Evolutionary conservation across 2,113 vertebrate species (phyloP).

Genomic region (Callopanchax toddi): DNA sequence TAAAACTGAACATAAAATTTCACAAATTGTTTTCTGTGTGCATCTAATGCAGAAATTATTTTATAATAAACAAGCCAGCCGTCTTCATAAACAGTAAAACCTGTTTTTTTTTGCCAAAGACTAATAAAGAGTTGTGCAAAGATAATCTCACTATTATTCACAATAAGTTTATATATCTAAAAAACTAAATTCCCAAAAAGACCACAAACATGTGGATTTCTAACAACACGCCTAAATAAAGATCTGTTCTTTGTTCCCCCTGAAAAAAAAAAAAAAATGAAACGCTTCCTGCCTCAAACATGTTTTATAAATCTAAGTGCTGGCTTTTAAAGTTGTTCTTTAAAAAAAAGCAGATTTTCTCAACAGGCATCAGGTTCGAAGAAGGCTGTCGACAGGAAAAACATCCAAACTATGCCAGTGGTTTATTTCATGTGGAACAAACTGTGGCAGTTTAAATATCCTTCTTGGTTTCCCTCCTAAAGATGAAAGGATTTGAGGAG

Average conservation of each 20-base stretch:
- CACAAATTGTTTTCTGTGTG: too few relatives aligned
- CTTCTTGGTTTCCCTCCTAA: slow-evolving; percentile 62
- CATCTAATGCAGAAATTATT: too few relatives aligned
- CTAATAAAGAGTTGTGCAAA: too few relatives aligned
- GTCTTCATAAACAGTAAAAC: too few relatives aligned
- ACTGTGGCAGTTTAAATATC: slow-evolving; percentile 41
- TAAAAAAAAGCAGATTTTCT: slow-evolving; percentile 42
- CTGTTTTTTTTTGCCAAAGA: too few relatives aligned
- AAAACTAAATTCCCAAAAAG: too few relatives aligned
- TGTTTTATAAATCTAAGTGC: slow-evolving; percentile 27
- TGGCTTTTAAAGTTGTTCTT: too few relatives aligned
- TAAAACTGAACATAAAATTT: too few relatives aligned
- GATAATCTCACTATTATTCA: too few relatives aligned
- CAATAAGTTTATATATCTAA: too few relatives aligned
- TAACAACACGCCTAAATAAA: slow-evolving; percentile 1
- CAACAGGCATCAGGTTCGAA: slow-evolving; percentile 19
- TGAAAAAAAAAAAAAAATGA: slow-evolving; percentile 16
- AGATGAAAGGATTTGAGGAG: slow-evolving; percentile 62
- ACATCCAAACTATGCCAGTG: slow-evolving; percentile 53
- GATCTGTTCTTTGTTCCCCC: slow-evolving; percentile 3
- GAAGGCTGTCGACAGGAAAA: slow-evolving; percentile 50
- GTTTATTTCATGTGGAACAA: slow-evolving; percentile 61
- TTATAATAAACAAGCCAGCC: too few relatives aligned
- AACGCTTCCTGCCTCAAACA: slow-evolving; percentile 36
- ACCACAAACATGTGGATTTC: neutral